Percentiles rank a stretch among this genome's conserved stretches.
phyloP scores from a whole-genome alignment of 2,797 vertebrate species.

The Sebastes kiyomatsui region DNA sequence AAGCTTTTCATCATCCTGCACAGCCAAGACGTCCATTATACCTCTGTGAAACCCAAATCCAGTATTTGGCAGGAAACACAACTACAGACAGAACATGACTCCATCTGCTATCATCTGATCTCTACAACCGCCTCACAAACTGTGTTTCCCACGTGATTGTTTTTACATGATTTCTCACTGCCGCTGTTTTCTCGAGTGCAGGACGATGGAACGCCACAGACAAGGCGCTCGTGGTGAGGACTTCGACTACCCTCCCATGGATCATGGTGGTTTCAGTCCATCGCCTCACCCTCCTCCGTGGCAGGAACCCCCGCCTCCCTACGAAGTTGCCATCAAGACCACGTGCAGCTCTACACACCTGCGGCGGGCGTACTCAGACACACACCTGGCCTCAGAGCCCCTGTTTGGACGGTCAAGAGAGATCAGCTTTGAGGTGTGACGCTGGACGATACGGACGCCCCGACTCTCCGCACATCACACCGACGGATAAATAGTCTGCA shows the following conservation, averaged over 20 bases:
- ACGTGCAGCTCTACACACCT: conserved; percentile 84
- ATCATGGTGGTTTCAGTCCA: conserved; percentile 77
- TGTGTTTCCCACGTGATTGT: background rate
- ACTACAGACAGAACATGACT: conserved; percentile 4
- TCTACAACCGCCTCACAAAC: background rate
- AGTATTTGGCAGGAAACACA: conserved; percentile 8
- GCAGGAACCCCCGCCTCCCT: conserved; percentile 80
- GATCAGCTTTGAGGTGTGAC: conserved; percentile 87
- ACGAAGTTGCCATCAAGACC: conserved; percentile 87
- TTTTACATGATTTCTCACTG: background rate
- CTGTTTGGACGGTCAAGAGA: conserved; percentile 84
- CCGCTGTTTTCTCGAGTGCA: conserved; percentile 35
- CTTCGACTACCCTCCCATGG: conserved; percentile 86
- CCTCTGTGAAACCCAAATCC: conserved; percentile 9
- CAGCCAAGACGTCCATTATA: background rate
- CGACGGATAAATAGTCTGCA: background rate
- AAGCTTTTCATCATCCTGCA: background rate
- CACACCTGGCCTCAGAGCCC: conserved; percentile 81
- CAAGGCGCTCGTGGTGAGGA: conserved; percentile 74
- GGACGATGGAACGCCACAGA: conserved; percentile 79
- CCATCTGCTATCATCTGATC: conserved; percentile 14
- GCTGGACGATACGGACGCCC: background rate
- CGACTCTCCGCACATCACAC: background rate
- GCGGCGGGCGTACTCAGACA: conserved; percentile 85
- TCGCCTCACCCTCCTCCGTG: conserved; percentile 74